A percentile compares a stretch with the other conserved stretches of the same genome.
Conservation (phyloP, 2,797 vertebrate genomes). For the Tokudaia tokunoshimensis region DNA sequence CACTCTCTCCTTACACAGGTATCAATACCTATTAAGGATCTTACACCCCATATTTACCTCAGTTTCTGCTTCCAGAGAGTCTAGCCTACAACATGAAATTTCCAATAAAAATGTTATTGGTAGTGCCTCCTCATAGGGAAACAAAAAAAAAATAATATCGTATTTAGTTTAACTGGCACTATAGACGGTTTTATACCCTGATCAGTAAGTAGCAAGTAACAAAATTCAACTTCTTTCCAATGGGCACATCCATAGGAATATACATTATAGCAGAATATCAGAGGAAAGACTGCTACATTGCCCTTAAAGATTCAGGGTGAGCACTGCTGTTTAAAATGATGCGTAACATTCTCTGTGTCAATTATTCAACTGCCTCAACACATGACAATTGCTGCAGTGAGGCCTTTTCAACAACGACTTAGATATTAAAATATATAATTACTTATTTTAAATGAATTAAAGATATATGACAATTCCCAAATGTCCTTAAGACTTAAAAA, state of each 20-base stretch:
- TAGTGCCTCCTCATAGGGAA: no score
- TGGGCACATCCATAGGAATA: neutral
- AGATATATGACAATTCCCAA: neutral
- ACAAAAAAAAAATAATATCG: neutral
- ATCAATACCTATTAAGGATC: neutral
- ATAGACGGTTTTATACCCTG: neutral
- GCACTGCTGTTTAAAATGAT: neutral
- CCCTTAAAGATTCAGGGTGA: neutral
- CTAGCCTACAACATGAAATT: neutral
- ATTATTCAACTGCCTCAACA: neutral
- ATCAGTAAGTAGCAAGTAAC: neutral
- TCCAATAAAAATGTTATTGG: neutral
- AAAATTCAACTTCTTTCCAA: neutral
- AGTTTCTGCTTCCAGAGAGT: neutral
- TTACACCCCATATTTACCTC: neutral
- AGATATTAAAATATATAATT: neutral
- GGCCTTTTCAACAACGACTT: neutral
- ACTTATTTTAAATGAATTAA: neutral
- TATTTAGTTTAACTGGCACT: neutral
- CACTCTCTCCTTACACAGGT: neutral
- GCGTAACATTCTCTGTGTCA: neutral
- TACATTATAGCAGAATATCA: neutral
- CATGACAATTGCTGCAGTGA: neutral
- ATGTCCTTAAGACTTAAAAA: neutral
- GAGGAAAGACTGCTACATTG: rapidly evolving